A percentile compares a stretch with the other conserved stretches of the same genome.
These are phyloP conservation scores for Cepaea nemoralis DNA, from an alignment of 1,140 invertebrate genomes.

Conservation along the genomic window DNA sequence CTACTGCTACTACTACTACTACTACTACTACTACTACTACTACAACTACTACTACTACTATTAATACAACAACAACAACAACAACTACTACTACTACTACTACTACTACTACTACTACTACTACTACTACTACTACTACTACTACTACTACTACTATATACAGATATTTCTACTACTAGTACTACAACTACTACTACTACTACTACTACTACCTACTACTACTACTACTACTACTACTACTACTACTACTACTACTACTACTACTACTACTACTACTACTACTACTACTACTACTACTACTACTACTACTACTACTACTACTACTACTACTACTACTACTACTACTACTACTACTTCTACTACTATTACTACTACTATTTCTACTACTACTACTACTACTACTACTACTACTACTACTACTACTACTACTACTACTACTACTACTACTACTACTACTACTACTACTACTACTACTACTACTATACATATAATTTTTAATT, in stretches of 20 bases:
- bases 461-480: neutral
- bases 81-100: constrained; percentile 80
- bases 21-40: neutral
- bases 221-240: constrained; percentile 43
- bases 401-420: neutral
- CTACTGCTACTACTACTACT: constrained; percentile 77
- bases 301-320: constrained; percentile 27
- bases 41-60: neutral
- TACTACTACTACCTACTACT: constrained; percentile 39
- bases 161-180: neutral
- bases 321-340: constrained; percentile 23
- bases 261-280: constrained; percentile 38
- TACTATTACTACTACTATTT: neutral
- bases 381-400: neutral
- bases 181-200: constrained; percentile 25
- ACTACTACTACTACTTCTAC: neutral
- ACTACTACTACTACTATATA: neutral
- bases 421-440: neutral
- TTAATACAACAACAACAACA: constrained; percentile 71
- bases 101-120: constrained; percentile 49
- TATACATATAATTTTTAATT: too few relatives aligned
- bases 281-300: constrained; percentile 37
- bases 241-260: constrained; percentile 44
- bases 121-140: neutral
- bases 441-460: constrained; percentile 7